Evolutionary conservation across 2,888 invertebrate species (phyloP), one percentile per base, ranked within the genome.

Genomic region (Morinoia aosen): DNA sequence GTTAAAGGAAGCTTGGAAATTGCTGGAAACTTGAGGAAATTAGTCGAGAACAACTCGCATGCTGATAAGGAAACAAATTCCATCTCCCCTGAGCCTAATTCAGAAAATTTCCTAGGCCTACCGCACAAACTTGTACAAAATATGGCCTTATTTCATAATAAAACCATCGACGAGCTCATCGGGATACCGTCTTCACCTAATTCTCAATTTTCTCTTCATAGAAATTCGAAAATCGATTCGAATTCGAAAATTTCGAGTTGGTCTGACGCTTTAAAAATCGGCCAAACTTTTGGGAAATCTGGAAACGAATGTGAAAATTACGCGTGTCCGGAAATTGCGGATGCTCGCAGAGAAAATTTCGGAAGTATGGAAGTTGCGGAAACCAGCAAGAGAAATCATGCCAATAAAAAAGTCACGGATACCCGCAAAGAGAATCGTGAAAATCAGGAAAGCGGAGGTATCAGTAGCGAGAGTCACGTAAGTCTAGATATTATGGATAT

Each of bases 131-230:
- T 76, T 16, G 25, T 33, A 10, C 8, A 61, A n/a, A 61, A 95
- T 25, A 33, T 95, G 95, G 33, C 61, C 33, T 95, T 61, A n/a
- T 95, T 61, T 58, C 95, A 95, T 39, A n/a, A 95, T 14, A 64
- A 64, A 64, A 95, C 95, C 48, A 95, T 95, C 40, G 95, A 95
- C 39, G 95, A 95, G 61, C 58, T 95, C 0, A 25, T 10, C 1
- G 7, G 25, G 76, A 76, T 7, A 0, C 33, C 25, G 48, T 76
- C 25, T 61, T 19, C 61, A 25, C 76, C 76, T 14, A 33, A 16
- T 76, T 76, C 7, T 10, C 16, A 16, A 25, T 76, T 33, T 76
- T 76, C 76, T 33, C 76, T 33, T 76, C 2, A 33, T 33, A 76
- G 33, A 76, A 76, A 25, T 33, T 16, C 33, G 8, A 16, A 25